Evolutionary conservation across 2,888 invertebrate genomes (phyloP), one percentile per base, ranked within the genome.

Genomic region (Nemoura dubitans): DNA sequence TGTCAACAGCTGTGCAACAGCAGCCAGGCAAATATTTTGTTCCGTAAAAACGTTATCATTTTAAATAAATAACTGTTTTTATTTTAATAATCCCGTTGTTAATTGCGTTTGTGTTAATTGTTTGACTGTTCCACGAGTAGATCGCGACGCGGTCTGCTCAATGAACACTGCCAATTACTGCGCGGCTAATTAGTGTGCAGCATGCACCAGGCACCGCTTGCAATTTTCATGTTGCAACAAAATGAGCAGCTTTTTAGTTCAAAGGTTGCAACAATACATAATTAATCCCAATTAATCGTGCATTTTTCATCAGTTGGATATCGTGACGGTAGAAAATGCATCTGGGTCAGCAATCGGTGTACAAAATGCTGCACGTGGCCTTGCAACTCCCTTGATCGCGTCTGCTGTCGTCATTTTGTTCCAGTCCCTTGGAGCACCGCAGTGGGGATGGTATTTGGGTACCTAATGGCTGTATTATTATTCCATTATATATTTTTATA

Each of bases 401-500:
- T 59, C 21, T 59, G 59, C 59, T 7, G 36, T 7, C 16, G 59
- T 7, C 14, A 7, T 59, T 59, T 59, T 59, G 59, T 21, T 21
- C 59, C 59, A 10, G 10, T 59, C 14, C 14, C 36, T 59, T 59
- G 1, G 14, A 59, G 59, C 59, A 59, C 21, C 36, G 36, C 59
- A 59, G 59, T 21, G 59, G 14, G 59, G 59, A 59, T 59, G 59
- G 14, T 59, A 59, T 59, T 59, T 59, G 59, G 59, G 59, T 59
- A 36, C 36, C 36, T 36, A 59, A 59, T 59, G 59, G 59, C 59
- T 59, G 59, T 59, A 59, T 59, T 59, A 59, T 59, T 59, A 59
- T 59, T 59, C 59, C 59, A 59, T 59, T 59, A 59, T 16, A 59
- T 59, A 59, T 59, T 59, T 59, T 59, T 59, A 59, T 59, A 59